Percentiles rank a stretch among this genome's conserved stretches.
Conservation (phyloP, 2,888 invertebrate species). For the Pseudoips prasinana region DNA sequence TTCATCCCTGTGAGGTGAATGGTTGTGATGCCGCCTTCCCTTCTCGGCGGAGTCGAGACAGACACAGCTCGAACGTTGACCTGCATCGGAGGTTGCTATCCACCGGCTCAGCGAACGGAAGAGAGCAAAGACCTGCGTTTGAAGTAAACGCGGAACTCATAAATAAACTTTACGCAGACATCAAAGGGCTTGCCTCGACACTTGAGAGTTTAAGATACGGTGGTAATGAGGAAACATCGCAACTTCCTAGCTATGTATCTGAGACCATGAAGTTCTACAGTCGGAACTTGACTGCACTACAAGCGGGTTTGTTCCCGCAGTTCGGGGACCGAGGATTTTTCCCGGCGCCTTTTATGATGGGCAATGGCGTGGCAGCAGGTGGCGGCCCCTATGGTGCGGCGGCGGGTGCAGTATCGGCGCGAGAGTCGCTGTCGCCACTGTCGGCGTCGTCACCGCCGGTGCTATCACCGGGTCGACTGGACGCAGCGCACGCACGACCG, state of each 20-base stretch:
- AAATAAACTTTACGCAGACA: constrained; percentile 90
- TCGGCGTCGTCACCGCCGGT: constrained; percentile 76
- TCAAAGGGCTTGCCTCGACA: constrained; percentile 82
- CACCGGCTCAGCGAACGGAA: constrained; percentile 73
- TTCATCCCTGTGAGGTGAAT: constrained; percentile 94
- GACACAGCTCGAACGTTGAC: constrained; percentile 82
- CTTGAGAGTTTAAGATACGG: constrained; percentile 84
- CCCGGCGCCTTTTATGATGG: constrained; percentile 70
- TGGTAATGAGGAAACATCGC: constrained; percentile 65
- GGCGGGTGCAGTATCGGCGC: constrained; percentile 63
- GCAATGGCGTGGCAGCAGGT: constrained; percentile 58
- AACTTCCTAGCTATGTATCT: constrained; percentile 69
- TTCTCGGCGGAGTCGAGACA: constrained; percentile 86
- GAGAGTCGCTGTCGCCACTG: constrained; percentile 73
- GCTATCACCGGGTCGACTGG: constrained; percentile 70
- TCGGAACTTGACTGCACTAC: constrained; percentile 66
- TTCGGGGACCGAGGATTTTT: constrained; percentile 69
- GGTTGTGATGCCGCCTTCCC: constrained; percentile 96
- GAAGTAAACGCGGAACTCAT: constrained; percentile 91
- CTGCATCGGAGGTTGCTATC: constrained; percentile 75
- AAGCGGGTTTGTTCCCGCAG: constrained; percentile 70
- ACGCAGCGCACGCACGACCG: constrained; percentile 69
- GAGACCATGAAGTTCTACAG: constrained; percentile 80
- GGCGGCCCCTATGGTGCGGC: constrained; percentile 64
- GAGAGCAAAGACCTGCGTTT: constrained; percentile 78